These are phyloP conservation scores for Penaeus japonicus DNA, from an alignment of 1,140 invertebrate genomes.

Conservation along the genomic window DNA sequence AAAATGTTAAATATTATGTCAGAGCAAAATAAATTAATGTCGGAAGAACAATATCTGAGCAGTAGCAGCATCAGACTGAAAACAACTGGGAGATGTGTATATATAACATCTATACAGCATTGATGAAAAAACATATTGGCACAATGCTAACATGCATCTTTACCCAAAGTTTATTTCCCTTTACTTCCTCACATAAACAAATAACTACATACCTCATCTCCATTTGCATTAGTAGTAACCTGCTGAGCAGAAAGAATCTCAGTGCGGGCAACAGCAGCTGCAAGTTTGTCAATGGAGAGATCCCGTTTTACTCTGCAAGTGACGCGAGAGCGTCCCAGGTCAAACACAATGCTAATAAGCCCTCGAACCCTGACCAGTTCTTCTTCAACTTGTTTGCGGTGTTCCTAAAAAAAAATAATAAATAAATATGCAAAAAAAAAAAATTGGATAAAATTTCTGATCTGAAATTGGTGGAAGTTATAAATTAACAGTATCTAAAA, in stretches of 20 bases:
- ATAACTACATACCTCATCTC: conserved; percentile 41
- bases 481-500: too few species aligned
- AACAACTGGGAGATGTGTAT: background rate
- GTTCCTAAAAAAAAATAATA: conserved; percentile 39
- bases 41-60: too few species aligned
- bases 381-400: conserved; percentile 58
- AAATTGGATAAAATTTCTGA: too few species aligned
- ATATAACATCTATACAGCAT: conserved; percentile 11
- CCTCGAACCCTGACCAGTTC: conserved; percentile 59
- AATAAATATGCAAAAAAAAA: background rate
- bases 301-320: conserved; percentile 59
- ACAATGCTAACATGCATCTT: background rate
- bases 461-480: too few species aligned
- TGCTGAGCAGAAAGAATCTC: conserved; percentile 42
- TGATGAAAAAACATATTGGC: background rate
- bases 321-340: conserved; percentile 54
- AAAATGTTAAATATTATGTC: too few species aligned
- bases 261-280: conserved; percentile 53
- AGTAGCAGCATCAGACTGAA: background rate
- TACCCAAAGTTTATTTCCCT: too few species aligned
- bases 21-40: too few species aligned
- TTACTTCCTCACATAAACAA: background rate
- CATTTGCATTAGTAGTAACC: conserved; percentile 51
- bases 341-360: conserved; percentile 61
- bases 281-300: conserved; percentile 57